Base-by-base conservation (phyloP, 2,888 invertebrate genomes). In the Clostera curtula region DNA sequence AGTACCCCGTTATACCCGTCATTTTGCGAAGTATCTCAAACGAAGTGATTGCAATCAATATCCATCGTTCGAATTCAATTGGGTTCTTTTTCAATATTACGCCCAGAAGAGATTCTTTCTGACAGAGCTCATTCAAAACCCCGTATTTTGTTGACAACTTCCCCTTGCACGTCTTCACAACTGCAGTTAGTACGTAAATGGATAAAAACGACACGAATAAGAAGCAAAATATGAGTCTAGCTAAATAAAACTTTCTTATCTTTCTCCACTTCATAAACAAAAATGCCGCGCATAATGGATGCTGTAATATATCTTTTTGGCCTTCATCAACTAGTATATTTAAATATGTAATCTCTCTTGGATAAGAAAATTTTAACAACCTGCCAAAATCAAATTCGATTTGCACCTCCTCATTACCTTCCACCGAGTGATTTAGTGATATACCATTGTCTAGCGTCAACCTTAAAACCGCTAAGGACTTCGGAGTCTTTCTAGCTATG, bases 251-350 rank as follows among this genome's bases (percentile, higher is more conserved):
- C 63, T 93, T 93, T 31, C 94, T 86, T 51, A 95, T 94, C 70
- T 95, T 93, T 44, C 92, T 90, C 95, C 95, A 95, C 61, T 95
- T 95, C 56, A 95, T 88, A 67, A 94, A 91, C 4, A 95, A 79
- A 69, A 95, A 95, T 0, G 95, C 93, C 6, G 94, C 92, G 61
- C 95, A 95, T 1, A 95, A 70, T 0, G 95, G 95, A 80, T 95
- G 95, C 43, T 92, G 86, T 21, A 95, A 73, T 41, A 95, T 91
- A 53, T 93, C 93, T 62, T 95, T 95, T 60, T 95, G 95, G 0
- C 95, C 94, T 71, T 94, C 94, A 56, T 93, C 93, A 12, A 95
- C 90, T 50, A 95, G 90, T 13, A 92, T 93, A 50, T 94, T 93
- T 30, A 95, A 76, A 66, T 95, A 93, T 38, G 93, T 92, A 10